Evolutionary conservation across 2,113 vertebrate species (phyloP).

Genomic region (Prionailurus bengalensis): DNA sequence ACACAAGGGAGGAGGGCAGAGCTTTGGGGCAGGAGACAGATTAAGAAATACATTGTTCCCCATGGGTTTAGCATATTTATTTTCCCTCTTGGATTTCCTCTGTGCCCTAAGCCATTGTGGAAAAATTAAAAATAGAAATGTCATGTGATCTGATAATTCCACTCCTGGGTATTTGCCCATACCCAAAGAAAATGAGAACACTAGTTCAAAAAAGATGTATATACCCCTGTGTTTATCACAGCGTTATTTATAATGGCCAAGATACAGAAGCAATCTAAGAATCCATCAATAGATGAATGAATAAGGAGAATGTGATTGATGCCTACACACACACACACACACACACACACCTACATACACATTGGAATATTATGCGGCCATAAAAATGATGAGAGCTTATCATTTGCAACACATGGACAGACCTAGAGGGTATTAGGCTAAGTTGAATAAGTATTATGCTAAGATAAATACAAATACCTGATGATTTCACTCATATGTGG

Average conservation of each 20-base stretch:
- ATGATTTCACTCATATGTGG: neutral
- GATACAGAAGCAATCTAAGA: neutral
- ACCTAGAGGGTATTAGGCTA: neutral
- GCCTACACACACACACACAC: neutral
- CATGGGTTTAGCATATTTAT: neutral
- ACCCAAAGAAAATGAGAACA: neutral
- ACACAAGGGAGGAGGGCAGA: neutral
- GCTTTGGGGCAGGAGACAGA: neutral
- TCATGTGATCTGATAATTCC: neutral
- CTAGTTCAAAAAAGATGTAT: neutral
- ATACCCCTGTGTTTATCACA: neutral
- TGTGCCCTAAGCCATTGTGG: neutral
- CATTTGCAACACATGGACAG: neutral
- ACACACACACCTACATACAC: neutral
- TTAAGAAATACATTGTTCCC: neutral
- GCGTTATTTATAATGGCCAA: neutral
- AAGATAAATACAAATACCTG: neutral
- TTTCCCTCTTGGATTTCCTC: neutral
- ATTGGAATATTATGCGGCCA: neutral
- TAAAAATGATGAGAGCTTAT: neutral
- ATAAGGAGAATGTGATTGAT: neutral
- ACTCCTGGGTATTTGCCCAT: neutral
- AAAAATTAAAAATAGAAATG: neutral
- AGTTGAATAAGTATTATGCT: neutral
- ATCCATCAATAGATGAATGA: neutral